Evolutionary conservation across 2,797 vertebrate species (phyloP).

Genomic region (Semotilus atromaculatus): DNA sequence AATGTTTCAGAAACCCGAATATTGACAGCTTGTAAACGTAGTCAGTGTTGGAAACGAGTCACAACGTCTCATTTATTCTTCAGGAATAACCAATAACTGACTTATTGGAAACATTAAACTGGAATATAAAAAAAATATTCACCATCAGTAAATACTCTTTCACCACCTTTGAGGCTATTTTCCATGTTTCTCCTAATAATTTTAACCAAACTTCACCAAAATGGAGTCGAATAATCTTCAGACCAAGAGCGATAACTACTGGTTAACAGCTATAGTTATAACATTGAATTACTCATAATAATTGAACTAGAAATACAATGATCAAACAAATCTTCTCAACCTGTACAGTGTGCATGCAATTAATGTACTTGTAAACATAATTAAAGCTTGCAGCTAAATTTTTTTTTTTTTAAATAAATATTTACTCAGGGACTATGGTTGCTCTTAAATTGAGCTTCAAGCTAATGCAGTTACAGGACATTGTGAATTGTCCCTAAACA

Average conservation of each 20-base stretch:
- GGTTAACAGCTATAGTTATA: neutral
- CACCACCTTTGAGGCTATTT: too few relatives aligned
- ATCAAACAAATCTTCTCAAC: too few relatives aligned
- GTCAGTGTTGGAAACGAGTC: neutral
- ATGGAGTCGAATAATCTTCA: neutral
- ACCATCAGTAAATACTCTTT: too few relatives aligned
- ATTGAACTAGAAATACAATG: neutral
- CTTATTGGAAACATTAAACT: neutral
- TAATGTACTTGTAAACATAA: too few relatives aligned
- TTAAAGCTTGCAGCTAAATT: too few relatives aligned
- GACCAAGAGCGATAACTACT: too few relatives aligned
- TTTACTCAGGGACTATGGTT: neutral
- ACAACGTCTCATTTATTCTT: neutral
- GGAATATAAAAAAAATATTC: too few relatives aligned
- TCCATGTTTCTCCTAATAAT: too few relatives aligned
- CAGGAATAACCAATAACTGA: neutral
- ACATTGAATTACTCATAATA: neutral
- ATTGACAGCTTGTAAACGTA: too few relatives aligned
- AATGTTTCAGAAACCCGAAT: too few relatives aligned
- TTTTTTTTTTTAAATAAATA: too few relatives aligned
- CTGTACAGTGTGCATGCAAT: too few relatives aligned
- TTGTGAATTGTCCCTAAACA: neutral
- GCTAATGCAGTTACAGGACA: neutral
- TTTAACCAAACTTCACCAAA: neutral
- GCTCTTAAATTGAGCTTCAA: neutral